phyloP scores from a whole-genome alignment of 2,888 invertebrate species.

The Agapetus fuscipes region DNA sequence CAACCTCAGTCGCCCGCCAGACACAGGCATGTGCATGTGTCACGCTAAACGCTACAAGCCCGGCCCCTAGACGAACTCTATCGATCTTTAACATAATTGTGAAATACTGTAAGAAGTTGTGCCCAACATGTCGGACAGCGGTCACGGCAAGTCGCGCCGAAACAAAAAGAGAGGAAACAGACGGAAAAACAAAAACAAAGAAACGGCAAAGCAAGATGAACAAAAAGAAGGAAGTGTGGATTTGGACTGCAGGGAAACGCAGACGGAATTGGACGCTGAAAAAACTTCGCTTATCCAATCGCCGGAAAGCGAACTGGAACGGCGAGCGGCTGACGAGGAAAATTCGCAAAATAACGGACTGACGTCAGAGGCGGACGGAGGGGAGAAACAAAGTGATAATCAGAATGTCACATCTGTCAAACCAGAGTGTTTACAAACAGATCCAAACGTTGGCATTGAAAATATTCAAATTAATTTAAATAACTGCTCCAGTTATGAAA shows the following conservation, averaged over 20 bases:
- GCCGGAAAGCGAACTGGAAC: background rate
- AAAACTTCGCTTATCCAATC: slow-evolving; percentile 1
- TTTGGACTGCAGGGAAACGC: no score
- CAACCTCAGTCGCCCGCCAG: no score
- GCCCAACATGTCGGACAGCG: slow-evolving; percentile 13
- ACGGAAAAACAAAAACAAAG: slow-evolving; percentile 16
- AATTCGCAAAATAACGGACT: background rate
- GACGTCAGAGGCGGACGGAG: background rate
- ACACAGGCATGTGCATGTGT: no score
- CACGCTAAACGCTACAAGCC: no score
- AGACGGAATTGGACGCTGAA: background rate
- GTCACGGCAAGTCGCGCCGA: slow-evolving; percentile 7
- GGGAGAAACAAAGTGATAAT: background rate
- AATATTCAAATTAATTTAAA: slow-evolving; percentile 1
- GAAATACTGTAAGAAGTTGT: no score
- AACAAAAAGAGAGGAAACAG: slow-evolving; percentile 12
- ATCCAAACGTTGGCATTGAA: no score
- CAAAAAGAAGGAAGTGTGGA: no score
- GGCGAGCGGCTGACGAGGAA: slow-evolving; percentile 1
- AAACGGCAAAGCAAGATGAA: background rate
- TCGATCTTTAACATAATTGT: no score
- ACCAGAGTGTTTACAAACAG: no score
- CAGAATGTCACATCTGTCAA: background rate
- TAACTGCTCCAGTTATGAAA: slow-evolving; percentile 15
- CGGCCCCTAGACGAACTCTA: no score